A percentile compares a stretch with the other conserved stretches of the same genome.
Conservation (phyloP, 2,113 vertebrate species). For the Muntiacus muntjak region DNA sequence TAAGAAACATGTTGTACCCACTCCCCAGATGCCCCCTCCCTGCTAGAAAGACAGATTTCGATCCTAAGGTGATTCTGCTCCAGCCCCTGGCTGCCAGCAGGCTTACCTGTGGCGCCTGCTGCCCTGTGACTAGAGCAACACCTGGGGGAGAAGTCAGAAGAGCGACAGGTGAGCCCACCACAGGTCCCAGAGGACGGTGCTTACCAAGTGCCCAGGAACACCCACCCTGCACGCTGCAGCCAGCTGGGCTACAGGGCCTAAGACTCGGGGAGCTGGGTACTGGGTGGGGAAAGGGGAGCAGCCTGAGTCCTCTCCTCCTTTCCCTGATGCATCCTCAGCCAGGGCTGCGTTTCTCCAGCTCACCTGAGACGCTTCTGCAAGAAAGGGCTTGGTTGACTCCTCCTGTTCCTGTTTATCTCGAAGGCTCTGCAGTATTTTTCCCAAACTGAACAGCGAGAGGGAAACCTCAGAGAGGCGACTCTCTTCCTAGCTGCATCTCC, state of each 20-base stretch:
- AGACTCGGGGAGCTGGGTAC: conserved; percentile 41
- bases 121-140: conserved; percentile 50
- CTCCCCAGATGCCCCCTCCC: conserved; percentile 16
- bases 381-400: conserved; percentile 62
- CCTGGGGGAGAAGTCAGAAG: conserved; percentile 63
- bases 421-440: conserved; percentile 72
- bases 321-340: conserved; percentile 54
- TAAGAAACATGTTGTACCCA: background rate
- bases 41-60: conserved; percentile 25
- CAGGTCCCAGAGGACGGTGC: background rate
- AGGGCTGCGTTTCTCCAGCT: conserved; percentile 67
- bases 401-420: conserved; percentile 63
- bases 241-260: conserved; percentile 42
- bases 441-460: conserved; percentile 69
- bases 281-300: conserved; percentile 23
- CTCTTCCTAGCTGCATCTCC: conserved; percentile 69
- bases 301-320: conserved; percentile 52
- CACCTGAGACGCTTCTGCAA: conserved; percentile 69
- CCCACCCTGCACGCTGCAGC: conserved; percentile 21
- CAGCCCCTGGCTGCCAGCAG: conserved; percentile 45
- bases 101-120: conserved; percentile 74
- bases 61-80: background rate
- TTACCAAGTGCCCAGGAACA: conserved; percentile 42
- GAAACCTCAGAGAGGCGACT: conserved; percentile 68
- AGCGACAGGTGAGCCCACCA: conserved; percentile 69